A percentile compares a stretch with the other conserved stretches of the same genome.
These are phyloP conservation scores for Schizothorax lantsangensis DNA, from an alignment of 2,797 vertebrate genomes.

Conservation along the genomic window DNA sequence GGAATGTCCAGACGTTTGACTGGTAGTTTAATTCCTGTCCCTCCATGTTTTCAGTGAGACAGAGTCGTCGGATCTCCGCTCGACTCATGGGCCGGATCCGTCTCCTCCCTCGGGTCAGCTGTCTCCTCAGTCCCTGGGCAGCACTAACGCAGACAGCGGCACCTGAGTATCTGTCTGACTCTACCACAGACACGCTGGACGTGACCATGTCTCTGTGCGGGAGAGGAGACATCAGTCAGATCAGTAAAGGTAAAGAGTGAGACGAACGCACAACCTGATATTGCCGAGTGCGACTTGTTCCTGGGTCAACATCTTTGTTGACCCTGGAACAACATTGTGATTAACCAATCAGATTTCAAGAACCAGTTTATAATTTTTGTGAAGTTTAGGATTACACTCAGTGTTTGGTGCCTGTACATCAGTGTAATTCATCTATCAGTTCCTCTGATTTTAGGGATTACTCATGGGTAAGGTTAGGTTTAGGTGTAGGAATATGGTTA, in stretches of 20 bases:
- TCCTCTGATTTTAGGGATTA: no score
- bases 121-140: slow-evolving; percentile 74
- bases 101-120: slow-evolving; percentile 72
- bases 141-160: slow-evolving; percentile 73
- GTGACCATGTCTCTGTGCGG: slow-evolving; percentile 90
- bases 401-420: no score
- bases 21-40: not conserved
- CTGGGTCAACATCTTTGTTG: no score
- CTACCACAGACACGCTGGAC: slow-evolving; percentile 71
- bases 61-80: slow-evolving; percentile 69
- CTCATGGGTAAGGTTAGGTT: no score
- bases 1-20: not conserved
- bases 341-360: no score
- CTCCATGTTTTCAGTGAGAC: slow-evolving; percentile 71
- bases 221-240: slow-evolving; percentile 82
- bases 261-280: no score
- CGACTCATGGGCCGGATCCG: slow-evolving; percentile 53
- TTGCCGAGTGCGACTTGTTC: no score
- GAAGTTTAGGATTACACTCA: no score
- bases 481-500: no score
- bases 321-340: no score
- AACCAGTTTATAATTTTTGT: no score
- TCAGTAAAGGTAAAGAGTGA: slow-evolving; percentile 79
- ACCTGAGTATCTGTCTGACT: slow-evolving; percentile 75
- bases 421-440: no score